Evolutionary conservation across 2,888 invertebrate genomes (phyloP).

Genomic region (Tetrapedia diversipes): DNA sequence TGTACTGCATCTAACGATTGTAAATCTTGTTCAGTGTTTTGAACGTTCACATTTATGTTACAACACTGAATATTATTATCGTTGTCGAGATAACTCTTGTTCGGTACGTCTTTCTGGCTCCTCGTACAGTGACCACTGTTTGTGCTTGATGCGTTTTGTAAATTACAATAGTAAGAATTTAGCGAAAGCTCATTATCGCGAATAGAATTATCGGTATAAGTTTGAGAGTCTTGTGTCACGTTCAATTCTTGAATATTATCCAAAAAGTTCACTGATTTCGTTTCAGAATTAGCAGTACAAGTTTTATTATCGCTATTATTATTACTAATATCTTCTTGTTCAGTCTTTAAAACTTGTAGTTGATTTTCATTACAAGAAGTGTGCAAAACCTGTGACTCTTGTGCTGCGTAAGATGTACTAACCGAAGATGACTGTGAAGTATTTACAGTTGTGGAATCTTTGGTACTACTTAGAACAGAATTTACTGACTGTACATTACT

Average conservation of each 20-base stretch:
- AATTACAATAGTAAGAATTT: slow-evolving; percentile 29
- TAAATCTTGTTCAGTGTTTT: slow-evolving; percentile 32
- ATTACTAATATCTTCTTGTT: slow-evolving; percentile 45
- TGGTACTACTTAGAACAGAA: slow-evolving; percentile 38
- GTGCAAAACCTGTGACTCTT: slow-evolving; percentile 26
- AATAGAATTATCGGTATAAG: slow-evolving; percentile 20
- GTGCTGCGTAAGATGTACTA: slow-evolving; percentile 9
- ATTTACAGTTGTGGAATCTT: slow-evolving; percentile 36
- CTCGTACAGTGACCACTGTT: slow-evolving; percentile 27
- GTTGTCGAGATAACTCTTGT: slow-evolving; percentile 40
- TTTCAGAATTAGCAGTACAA: slow-evolving; percentile 33
- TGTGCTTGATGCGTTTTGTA: slow-evolving; percentile 16
- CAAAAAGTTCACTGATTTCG: slow-evolving; percentile 43
- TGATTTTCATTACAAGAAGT: slow-evolving; percentile 41
- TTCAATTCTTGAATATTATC: slow-evolving; percentile 42
- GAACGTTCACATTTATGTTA: slow-evolving; percentile 10
- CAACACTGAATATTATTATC: slow-evolving; percentile 33
- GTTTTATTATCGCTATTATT: slow-evolving; percentile 53
- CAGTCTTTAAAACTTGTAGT: slow-evolving; percentile 55
- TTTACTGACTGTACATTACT: slow-evolving; percentile 40
- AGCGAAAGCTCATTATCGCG: slow-evolving; percentile 2
- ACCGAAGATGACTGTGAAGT: no score
- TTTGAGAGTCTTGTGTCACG: not conserved
- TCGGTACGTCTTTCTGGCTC: slow-evolving; percentile 34
- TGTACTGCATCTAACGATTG: slow-evolving; percentile 26